Base-by-base conservation (phyloP, 2,797 vertebrate genomes). In the Cyclopterus lumpus region DNA sequence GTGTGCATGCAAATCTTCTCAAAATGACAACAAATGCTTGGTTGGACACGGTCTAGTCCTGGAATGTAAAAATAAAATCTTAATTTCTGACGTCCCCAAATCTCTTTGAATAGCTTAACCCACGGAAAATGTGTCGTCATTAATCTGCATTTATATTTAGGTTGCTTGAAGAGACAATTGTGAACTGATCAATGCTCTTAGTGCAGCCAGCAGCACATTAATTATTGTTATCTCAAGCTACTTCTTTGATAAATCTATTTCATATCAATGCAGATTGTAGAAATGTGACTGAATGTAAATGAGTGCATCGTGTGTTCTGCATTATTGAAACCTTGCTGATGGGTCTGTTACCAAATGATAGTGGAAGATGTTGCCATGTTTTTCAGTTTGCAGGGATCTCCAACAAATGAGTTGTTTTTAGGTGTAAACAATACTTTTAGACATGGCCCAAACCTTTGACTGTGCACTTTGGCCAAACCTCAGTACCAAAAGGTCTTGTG, bases 141-240 rank as follows among this genome's bases (percentile, higher is more conserved):
- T 60, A 54, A 77, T 53, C 44, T 67, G 28, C 38, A 54, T 53
- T 48, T 22, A 58, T 42, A 24, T 51, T 58, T 26, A 61, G 40
- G 44, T 55, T 69, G 40, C 20, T 44, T 12, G 11, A 51, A 34
- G 22, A 51, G 53, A 5, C 24, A 15, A 36, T 5, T 28, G 9
- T 46, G 22, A 62, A 48, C 20, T 57, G 6, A 53, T 24, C 3
- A 58, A n/a, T 26, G 55, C 8, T 42, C 20, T 46, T 26, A 9
- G 34, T 59, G 24, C 6, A 36, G 42, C 42, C 16, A 44, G 64
- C 67, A 59, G 60, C 34, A 53, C 16, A 4, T 22, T 51, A 58
- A 48, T 0, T 30, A 34, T 10, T 34, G 28, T 67, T 7, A 22
- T 28, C 18, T 51, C 24, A 18, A 38, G 10, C 26, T 61, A 6